Base-by-base conservation (phyloP, 64 coral and sea anemone genomes). In the Hydrozoanthus tunicans region DNA sequence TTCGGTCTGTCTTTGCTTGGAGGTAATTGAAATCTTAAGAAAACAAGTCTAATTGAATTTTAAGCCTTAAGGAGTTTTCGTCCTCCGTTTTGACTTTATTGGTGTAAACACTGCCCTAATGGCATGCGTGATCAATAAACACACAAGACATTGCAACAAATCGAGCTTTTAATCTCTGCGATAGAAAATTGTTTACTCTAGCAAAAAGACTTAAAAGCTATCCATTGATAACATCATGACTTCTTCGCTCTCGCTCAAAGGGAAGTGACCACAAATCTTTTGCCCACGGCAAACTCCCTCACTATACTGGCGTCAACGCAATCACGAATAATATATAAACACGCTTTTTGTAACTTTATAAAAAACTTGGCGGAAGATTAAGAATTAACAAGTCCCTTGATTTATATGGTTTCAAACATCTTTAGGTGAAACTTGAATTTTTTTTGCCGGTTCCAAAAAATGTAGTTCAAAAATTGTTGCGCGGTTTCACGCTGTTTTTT, bases 11-110 rank as follows among this genome's bases (percentile, higher is more conserved):
- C 70, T 71, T 86, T 86, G 82, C 66, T 88, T 59, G 6, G 24
- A 88, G 84, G 32, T 88, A 88, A 73, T 56, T 70, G 84, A 88
- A 86, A 88, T 75, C 84, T 88, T 60, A 74, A 51, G 67, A 88
- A 88, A 74, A 59, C 68, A 8, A 58, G 9, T 57, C 13, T 88
- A 88, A 88, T 88, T 75, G 84, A 88, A 73, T 88, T 88, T 88
- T 73, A 17, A 24, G 24, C 84, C 84, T 74, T 6, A 88, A 88
- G 84, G 84, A 88, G 32, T 86, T 86, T 59, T 70, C 57, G 51
- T 53, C 24, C 53, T 86, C 67, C 5, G 53, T 86, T 88, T 67
- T 73, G 68, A 73, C 74, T 60, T 75, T 58, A 88, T 88, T 74
- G 73, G 67, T 88, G 12, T 88, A 56, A 58, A 74, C 59, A 59